Evolutionary conservation across 2,888 invertebrate species (phyloP).

Genomic region (Trissoscelio sp.): DNA sequence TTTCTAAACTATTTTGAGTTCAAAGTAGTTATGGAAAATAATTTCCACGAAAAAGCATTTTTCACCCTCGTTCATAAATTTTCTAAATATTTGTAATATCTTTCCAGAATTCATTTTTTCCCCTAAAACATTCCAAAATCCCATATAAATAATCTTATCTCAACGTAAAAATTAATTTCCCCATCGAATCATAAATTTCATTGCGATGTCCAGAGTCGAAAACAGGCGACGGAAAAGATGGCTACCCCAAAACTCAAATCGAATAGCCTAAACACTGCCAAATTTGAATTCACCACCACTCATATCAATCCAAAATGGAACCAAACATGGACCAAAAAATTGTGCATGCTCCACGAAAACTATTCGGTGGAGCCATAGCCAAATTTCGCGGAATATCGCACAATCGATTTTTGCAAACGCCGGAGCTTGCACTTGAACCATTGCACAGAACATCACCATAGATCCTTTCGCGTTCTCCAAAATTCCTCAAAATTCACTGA

Average conservation of each 20-base stretch:
- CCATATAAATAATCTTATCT: too few relatives aligned
- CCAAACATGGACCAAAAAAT: not conserved
- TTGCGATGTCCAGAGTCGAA: slow-evolving; percentile 1
- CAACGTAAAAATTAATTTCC: too few relatives aligned
- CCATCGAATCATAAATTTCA: slow-evolving; percentile 19
- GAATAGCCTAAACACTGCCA: not conserved
- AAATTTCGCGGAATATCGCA: slow-evolving; percentile 34
- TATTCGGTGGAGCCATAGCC: too few relatives aligned
- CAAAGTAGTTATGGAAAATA: too few relatives aligned
- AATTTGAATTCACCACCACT: not conserved
- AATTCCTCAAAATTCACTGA: not conserved
- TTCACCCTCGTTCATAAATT: too few relatives aligned
- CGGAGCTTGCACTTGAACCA: slow-evolving; percentile 53
- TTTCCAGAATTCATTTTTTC: too few relatives aligned
- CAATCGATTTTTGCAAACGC: slow-evolving; percentile 59
- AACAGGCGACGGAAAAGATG: slow-evolving; percentile 21
- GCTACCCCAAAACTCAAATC: slow-evolving; percentile 27
- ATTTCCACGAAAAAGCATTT: too few relatives aligned
- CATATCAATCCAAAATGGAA: not conserved
- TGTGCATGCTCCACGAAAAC: not conserved
- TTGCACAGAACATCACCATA: slow-evolving; percentile 34
- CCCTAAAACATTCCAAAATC: too few relatives aligned
- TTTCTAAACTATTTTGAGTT: too few relatives aligned
- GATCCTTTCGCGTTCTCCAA: too few relatives aligned
- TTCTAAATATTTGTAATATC: too few relatives aligned